Evolutionary conservation across 2,888 invertebrate genomes (phyloP), one percentile per base, ranked within the genome.

Genomic region (Agrochola litura): DNA sequence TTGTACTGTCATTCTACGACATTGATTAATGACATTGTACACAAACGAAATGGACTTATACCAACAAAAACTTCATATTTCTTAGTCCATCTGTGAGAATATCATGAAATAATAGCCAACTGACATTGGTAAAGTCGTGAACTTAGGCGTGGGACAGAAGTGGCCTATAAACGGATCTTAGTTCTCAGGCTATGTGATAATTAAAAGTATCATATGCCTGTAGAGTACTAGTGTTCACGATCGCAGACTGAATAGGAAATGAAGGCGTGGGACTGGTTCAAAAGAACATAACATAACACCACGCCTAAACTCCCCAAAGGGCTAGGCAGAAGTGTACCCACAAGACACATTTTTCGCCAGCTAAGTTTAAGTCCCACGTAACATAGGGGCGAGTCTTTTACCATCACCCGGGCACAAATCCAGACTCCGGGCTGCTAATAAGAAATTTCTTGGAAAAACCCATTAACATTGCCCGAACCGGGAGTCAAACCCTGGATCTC

Each of bases 61-160:
- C 25, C 14, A 69, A 52, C 46, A 61, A 70, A 66, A 60, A 77
- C 73, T 75, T 76, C 79, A 79, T 87, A 85, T 68, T 73, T 79
- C 64, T 76, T 0, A 25, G 64, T 68, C 69, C 66, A 58, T 69
- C 79, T 78, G 77, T 83, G 87, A 66, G 86, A 88, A 86, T 69
- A 63, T 73, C 73, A 49, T 66, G 43, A 52, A 79, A 84, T 82
- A 82, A 86, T 88, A 73, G 65, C 14, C 37, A n/a, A 63, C 78
- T 79, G 87, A 87, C 89, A 86, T 88, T 87, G 88, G 83, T 41
- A 6, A 25, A 69, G 70, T 82, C 82, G 76, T 86, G 84, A 84
- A 83, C 81, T 73, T 61, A 83, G 77, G 69, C 88, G 88, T 88
- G 88, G 64, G 88, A 88, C 71, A 64, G 56, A 52, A 58, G 54